Evolutionary conservation across 2,113 vertebrate genomes (phyloP).

Genomic region (Edolisoma coerulescens): DNA sequence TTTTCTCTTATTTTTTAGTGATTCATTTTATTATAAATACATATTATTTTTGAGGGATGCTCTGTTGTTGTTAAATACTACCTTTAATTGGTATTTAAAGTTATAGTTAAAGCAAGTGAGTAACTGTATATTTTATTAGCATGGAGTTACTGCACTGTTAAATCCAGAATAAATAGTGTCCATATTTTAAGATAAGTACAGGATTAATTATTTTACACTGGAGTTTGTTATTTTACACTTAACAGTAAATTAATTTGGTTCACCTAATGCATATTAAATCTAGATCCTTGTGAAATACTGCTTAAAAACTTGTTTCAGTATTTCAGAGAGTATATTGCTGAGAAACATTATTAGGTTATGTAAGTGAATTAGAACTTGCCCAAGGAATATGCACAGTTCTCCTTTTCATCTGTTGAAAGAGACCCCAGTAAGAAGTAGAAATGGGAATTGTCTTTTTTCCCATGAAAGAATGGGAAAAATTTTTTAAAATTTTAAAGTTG

Average conservation of each 20-base stretch:
- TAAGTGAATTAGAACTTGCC: not conserved
- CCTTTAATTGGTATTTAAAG: constrained; percentile 27
- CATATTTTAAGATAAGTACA: constrained; percentile 14
- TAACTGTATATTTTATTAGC: not conserved
- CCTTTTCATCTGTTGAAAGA: not conserved
- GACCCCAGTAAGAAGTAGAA: not conserved
- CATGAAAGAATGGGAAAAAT: fast-evolving
- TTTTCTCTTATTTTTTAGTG: not conserved
- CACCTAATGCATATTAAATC: constrained; percentile 18
- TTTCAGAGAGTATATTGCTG: not conserved
- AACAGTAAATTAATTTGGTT: constrained; percentile 45
- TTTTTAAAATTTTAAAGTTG: not conserved
- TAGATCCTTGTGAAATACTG: constrained; percentile 19
- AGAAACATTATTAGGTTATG: constrained; percentile 12
- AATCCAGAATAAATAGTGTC: not conserved
- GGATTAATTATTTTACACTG: constrained; percentile 28
- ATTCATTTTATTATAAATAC: not conserved
- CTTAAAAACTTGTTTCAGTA: not conserved
- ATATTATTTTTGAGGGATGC: not conserved
- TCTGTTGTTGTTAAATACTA: not conserved
- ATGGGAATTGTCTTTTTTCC: not conserved
- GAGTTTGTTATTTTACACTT: constrained; percentile 37
- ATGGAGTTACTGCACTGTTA: not conserved
- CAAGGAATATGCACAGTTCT: not conserved
- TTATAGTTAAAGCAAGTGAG: not conserved